Base-by-base conservation (phyloP, 1,140 invertebrate species). In the Heliconius melpomene region DNA sequence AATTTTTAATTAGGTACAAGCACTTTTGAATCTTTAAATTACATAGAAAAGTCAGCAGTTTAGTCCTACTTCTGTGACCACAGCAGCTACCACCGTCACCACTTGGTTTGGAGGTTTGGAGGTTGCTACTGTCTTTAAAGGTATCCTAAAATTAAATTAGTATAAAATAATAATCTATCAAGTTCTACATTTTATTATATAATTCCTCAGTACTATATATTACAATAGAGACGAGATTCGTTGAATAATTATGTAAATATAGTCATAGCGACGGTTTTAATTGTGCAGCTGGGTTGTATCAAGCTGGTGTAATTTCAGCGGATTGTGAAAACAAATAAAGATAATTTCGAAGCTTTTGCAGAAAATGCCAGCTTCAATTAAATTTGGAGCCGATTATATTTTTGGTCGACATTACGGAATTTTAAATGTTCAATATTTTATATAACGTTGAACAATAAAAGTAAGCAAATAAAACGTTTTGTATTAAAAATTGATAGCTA, bases 201-300 rank as follows among this genome's bases (percentile, higher is more conserved):
- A 46, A 46, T 23, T 29, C 29, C 3, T 26, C 11, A 26, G 23
- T 66, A 66, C 60, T 54, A 78, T 78, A 71, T 79, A 46, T 76
- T 54, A 75, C 74, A 76, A 32, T 60, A 74, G 54, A 72, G 70
- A 70, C 71, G 74, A 79, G 78, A 79, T 79, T 72, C 79, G 79
- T 79, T 77, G 76, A 77, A 79, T 79, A 70, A 79, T 50, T 76
- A 79, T 79, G 74, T 79, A 79, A 79, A 79, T 79, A 76, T 54
- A 75, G 79, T 75, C 78, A 75, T 75, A 75, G 78, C 74, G 74
- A 72, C 36, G 60, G 79, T 72, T 79, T 79, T 79, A 72, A 76
- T 79, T 76, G 79, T 79, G 74, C 74, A 79, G 79, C 79, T 79
- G 79, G 50, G 74, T 72, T 66, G 74, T 75, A 79, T 66, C 74